Evolutionary conservation across 2,113 vertebrate genomes (phyloP).

Genomic region (Tyto alba): DNA sequence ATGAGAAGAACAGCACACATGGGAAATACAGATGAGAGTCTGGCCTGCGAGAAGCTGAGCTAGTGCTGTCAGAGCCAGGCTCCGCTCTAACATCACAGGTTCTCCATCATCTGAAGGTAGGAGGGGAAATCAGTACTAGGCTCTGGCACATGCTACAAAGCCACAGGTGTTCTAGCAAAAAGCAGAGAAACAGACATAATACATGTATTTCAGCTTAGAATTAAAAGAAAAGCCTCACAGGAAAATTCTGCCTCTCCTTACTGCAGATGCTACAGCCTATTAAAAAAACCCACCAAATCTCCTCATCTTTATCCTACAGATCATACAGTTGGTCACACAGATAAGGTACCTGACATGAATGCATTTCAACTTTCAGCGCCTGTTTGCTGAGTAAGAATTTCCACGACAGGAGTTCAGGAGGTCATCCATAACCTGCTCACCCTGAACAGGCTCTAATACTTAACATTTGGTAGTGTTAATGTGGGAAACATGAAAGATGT

Average conservation of each 20-base stretch:
- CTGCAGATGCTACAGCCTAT: neutral
- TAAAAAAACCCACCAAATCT: neutral
- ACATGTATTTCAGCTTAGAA: no score
- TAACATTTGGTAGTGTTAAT: neutral
- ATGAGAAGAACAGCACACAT: neutral
- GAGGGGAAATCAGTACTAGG: neutral
- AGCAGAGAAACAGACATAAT: neutral
- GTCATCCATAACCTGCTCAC: neutral
- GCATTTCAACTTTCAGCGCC: neutral
- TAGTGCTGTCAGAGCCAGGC: neutral
- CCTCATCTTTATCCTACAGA: neutral
- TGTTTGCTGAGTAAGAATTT: neutral
- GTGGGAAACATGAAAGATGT: fast-evolving
- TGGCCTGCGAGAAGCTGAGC: neutral
- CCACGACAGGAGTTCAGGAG: neutral
- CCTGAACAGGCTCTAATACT: neutral
- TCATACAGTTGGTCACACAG: neutral
- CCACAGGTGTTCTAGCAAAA: neutral
- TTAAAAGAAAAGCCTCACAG: no score
- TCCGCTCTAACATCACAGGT: neutral
- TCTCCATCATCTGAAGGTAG: neutral
- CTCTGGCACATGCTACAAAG: neutral
- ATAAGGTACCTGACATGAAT: neutral
- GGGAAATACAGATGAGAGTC: neutral
- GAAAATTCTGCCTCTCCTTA: neutral